A percentile compares a stretch with the other conserved stretches of the same genome.
phyloP scores from a whole-genome alignment of 2,797 vertebrate species.

The Varecia variegata region DNA sequence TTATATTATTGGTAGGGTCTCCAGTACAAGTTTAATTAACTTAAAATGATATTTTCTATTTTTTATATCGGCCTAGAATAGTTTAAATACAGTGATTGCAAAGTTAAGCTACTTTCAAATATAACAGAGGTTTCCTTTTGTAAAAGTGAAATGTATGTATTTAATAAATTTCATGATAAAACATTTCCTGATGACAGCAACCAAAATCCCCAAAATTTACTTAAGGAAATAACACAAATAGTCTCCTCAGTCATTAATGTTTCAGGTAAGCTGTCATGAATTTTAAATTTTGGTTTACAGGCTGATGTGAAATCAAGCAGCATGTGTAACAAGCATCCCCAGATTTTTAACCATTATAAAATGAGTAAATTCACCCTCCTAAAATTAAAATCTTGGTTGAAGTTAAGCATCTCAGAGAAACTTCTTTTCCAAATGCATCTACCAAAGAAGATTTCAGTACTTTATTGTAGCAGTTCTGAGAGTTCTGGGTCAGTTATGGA shows the following conservation, averaged over 20 bases:
- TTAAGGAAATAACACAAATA: not conserved
- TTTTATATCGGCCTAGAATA: constrained; percentile 18
- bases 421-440: not conserved
- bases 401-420: not conserved
- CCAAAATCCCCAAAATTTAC: not conserved
- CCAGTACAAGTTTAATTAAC: not conserved
- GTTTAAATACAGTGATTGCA: not conserved
- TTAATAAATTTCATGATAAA: not conserved
- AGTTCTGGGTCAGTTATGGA: not conserved
- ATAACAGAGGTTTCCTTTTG: not conserved
- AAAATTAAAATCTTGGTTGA: not conserved
- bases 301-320: not conserved
- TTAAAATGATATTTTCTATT: not conserved
- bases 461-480: not conserved
- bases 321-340: not conserved
- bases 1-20: not conserved
- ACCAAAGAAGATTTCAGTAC: not conserved
- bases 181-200: not conserved
- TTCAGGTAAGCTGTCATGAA: not conserved
- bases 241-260: not conserved
- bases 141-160: not conserved
- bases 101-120: not conserved
- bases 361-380: not conserved
- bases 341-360: not conserved
- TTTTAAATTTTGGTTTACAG: not conserved